Percentiles rank a stretch among this genome's conserved stretches.
Evolutionary conservation across 2,888 invertebrate species (phyloP).

Genomic region (Nebria salina): DNA sequence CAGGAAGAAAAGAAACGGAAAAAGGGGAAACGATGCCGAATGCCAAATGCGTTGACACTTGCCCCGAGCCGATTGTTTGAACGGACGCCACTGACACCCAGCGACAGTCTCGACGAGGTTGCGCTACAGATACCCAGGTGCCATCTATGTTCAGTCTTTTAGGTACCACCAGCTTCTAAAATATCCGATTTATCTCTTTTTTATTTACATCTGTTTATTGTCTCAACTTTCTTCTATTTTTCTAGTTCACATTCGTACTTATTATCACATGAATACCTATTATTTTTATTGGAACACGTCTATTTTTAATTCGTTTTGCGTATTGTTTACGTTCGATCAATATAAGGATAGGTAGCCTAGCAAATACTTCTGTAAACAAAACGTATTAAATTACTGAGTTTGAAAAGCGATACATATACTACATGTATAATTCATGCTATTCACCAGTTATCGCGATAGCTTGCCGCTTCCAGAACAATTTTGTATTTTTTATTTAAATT

Average conservation of each 20-base stretch:
- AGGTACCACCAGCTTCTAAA: slow-evolving; percentile 45
- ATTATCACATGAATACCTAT: neutral
- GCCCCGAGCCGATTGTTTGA: slow-evolving; percentile 87
- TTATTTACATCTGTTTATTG: slow-evolving; percentile 11
- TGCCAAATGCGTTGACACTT: slow-evolving; percentile 66
- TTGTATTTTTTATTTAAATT: no score
- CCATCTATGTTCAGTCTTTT: slow-evolving; percentile 46
- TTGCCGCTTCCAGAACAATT: no score
- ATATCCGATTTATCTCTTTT: slow-evolving; percentile 36
- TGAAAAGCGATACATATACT: no score
- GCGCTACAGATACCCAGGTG: slow-evolving; percentile 94
- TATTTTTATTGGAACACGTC: neutral
- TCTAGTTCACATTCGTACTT: neutral
- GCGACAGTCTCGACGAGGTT: slow-evolving; percentile 91
- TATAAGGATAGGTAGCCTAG: no score
- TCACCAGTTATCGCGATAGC: no score
- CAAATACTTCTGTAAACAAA: no score
- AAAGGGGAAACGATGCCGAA: slow-evolving; percentile 54
- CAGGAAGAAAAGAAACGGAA: slow-evolving; percentile 77
- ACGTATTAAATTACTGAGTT: no score
- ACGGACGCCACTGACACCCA: slow-evolving; percentile 82
- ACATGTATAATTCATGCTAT: no score
- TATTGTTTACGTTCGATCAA: no score
- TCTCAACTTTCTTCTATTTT: neutral
- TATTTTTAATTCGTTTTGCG: no score